phyloP scores from a whole-genome alignment of 2,797 vertebrate species.

The Columba guinea region DNA sequence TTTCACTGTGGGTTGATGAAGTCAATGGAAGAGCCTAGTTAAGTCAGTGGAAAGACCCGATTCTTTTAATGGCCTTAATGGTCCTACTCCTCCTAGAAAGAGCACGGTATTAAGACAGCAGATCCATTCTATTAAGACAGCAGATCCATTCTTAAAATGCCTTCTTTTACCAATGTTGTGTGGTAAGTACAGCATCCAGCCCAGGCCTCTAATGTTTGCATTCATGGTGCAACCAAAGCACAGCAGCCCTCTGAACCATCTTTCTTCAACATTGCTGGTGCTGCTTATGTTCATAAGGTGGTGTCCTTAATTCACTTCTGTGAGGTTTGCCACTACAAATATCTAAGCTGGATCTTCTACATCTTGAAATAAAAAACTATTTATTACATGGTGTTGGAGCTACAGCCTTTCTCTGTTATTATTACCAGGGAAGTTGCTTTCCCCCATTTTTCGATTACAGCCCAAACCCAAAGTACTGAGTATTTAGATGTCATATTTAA shows the following conservation, averaged over 20 bases:
- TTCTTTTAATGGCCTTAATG: not conserved
- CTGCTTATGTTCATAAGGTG: not conserved
- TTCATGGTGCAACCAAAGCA: not conserved
- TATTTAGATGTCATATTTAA: not conserved
- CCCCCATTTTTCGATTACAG: not conserved
- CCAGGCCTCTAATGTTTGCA: not conserved
- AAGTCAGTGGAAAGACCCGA: not conserved
- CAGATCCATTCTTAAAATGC: not conserved
- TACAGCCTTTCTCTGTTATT: not conserved
- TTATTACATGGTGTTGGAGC: not conserved
- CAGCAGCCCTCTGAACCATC: not conserved
- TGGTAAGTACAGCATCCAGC: not conserved
- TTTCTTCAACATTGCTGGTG: not conserved
- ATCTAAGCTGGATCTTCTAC: not conserved
- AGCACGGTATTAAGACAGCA: not conserved
- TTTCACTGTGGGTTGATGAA: not conserved
- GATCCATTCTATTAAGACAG: not conserved
- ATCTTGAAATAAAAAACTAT: not conserved
- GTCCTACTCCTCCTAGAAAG: not conserved
- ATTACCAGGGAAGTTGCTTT: not conserved
- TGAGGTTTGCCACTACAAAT: not conserved
- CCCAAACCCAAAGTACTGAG: not conserved
- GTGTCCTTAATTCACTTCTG: not conserved
- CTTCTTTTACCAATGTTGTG: not conserved
- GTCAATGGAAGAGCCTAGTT: not conserved